phyloP scores from a whole-genome alignment of 2,113 vertebrate genomes.

The Bufo gargarizans region DNA sequence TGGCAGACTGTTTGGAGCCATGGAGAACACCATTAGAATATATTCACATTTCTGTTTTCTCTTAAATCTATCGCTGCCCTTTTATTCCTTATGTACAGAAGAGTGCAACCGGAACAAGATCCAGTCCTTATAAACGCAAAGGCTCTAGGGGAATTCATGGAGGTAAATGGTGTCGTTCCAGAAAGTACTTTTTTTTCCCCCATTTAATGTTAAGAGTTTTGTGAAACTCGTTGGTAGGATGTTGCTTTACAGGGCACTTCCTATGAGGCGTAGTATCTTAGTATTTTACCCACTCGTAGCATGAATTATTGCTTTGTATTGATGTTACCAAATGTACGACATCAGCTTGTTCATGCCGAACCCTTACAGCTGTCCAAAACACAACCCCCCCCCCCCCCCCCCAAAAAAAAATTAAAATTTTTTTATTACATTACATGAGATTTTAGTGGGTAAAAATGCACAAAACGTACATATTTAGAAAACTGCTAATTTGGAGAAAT shows the following conservation, averaged over 20 bases:
- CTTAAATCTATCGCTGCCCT: constrained; percentile 75
- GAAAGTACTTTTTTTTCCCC: not conserved
- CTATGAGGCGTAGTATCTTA: not conserved
- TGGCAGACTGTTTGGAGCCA: constrained; percentile 78
- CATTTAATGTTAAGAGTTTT: not conserved
- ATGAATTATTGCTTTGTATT: constrained; percentile 16
- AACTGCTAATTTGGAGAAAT: not conserved
- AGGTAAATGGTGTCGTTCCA: constrained; percentile 22
- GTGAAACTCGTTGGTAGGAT: not conserved
- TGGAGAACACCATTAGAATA: constrained; percentile 72
- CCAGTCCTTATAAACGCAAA: constrained; percentile 58
- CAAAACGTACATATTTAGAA: not conserved
- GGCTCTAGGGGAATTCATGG: not conserved
- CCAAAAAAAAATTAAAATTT: not conserved
- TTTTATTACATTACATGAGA: not conserved
- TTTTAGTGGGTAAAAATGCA: not conserved
- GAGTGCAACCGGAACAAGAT: constrained; percentile 73
- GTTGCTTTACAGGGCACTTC: not conserved
- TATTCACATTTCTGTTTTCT: constrained; percentile 84
- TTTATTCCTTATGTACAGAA: constrained; percentile 71
- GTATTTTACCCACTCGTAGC: not conserved
- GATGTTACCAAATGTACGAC: not conserved
- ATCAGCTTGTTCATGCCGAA: not conserved
- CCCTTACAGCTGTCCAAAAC: not conserved
- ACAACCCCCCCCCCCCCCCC: not conserved